Conservation (phyloP, 2,797 vertebrate species). For the Astyanax mexicanus region DNA sequence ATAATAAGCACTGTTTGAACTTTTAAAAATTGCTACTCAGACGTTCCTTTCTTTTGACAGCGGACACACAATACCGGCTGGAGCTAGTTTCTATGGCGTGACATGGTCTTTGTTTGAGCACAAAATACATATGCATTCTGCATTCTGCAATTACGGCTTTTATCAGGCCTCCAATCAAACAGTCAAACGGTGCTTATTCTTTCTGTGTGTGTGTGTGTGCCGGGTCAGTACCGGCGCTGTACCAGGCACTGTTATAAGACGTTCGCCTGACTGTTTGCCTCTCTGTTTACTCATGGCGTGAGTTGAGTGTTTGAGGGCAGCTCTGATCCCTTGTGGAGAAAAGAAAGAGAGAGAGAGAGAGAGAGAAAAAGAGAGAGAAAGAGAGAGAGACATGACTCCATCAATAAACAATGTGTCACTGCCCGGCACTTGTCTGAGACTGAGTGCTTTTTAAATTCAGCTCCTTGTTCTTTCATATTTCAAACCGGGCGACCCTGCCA, state of each 20-base stretch:
- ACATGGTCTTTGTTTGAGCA: constrained; percentile 76
- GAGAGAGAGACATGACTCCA: constrained; percentile 10
- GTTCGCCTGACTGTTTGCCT: constrained; percentile 83
- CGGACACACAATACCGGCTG: constrained; percentile 82
- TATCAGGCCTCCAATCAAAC: constrained; percentile 88
- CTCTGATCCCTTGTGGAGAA: constrained; percentile 62
- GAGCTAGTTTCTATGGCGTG: constrained; percentile 74
- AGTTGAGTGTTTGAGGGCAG: constrained; percentile 65
- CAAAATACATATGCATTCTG: constrained; percentile 73
- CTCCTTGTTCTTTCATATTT: constrained; percentile 23
- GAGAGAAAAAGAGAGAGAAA: constrained; percentile 24
- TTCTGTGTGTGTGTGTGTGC: constrained; percentile 77
- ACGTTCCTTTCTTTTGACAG: constrained; percentile 76
- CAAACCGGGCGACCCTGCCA: background rate
- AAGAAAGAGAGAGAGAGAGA: constrained; percentile 30
- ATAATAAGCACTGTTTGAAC: background rate
- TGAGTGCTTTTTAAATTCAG: constrained; percentile 31
- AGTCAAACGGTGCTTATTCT: constrained; percentile 76
- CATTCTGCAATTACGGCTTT: constrained; percentile 78
- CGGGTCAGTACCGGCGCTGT: constrained; percentile 78
- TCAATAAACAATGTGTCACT: constrained; percentile 15
- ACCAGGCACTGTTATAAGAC: constrained; percentile 82
- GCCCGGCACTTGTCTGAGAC: constrained; percentile 25
- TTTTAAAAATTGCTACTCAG: constrained; percentile 57
- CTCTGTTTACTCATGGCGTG: constrained; percentile 91